A percentile compares a stretch with the other conserved stretches of the same genome.
Evolutionary conservation across 1,140 invertebrate species (phyloP).

Genomic region (Atta colombica): DNA sequence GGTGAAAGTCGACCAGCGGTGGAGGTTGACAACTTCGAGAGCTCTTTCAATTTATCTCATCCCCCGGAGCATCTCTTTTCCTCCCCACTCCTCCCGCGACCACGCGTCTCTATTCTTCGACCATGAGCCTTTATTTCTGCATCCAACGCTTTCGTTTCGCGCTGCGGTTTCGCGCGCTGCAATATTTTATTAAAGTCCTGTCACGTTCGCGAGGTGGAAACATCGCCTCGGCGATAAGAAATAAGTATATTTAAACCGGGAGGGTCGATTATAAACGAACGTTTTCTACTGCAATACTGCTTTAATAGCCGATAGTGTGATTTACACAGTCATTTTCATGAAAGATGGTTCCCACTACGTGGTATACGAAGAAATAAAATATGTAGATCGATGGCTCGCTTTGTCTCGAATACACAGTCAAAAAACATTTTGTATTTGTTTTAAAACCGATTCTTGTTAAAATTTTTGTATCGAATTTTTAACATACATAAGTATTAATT

Average conservation of each 20-base stretch:
- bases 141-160: conserved; percentile 39
- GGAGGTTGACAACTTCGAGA: conserved; percentile 85
- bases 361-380: conserved; percentile 6
- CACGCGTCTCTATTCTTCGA: conserved; percentile 60
- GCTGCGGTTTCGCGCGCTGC: conserved; percentile 59
- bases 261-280: conserved; percentile 32
- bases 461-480: too few relatives aligned
- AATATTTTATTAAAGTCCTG: conserved; percentile 78
- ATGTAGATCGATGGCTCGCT: conserved; percentile 23
- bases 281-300: conserved; percentile 24
- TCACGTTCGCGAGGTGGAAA: conserved; percentile 58
- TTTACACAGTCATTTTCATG: conserved; percentile 50
- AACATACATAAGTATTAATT: too few relatives aligned
- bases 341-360: neutral
- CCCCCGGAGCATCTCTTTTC: conserved; percentile 76
- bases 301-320: conserved; percentile 37
- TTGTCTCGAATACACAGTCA: too few relatives aligned
- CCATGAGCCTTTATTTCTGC: conserved; percentile 65
- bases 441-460: too few relatives aligned
- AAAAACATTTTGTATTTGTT: too few relatives aligned
- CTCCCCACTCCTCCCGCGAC: conserved; percentile 44
- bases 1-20: conserved; percentile 68
- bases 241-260: conserved; percentile 60
- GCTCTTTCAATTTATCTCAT: conserved; percentile 85
- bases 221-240: conserved; percentile 30